Conservation (phyloP, 2,888 invertebrate species). For the Axea sp. region DNA sequence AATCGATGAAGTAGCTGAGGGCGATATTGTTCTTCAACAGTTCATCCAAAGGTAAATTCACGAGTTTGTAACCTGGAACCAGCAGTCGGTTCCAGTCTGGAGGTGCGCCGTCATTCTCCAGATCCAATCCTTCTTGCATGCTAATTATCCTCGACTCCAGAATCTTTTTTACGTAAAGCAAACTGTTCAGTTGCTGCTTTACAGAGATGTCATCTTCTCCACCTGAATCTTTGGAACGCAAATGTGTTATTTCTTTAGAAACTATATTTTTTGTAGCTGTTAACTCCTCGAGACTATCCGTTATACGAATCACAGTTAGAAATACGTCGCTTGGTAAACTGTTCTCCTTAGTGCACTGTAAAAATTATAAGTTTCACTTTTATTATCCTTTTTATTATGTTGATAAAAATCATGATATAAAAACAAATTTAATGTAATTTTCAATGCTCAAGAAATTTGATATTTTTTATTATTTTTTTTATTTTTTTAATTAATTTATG, state of each 20-base stretch:
- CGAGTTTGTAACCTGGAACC: slow-evolving; percentile 80
- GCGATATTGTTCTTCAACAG: slow-evolving; percentile 89
- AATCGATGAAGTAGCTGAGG: slow-evolving; percentile 88
- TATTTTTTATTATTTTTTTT: no score
- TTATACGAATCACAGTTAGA: slow-evolving; percentile 88
- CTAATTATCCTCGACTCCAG: slow-evolving; percentile 84
- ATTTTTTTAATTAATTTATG: no score
- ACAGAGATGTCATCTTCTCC: slow-evolving; percentile 90
- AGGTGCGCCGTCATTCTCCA: slow-evolving; percentile 77
- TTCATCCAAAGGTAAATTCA: slow-evolving; percentile 85
- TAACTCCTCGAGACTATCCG: slow-evolving; percentile 90
- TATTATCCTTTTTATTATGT: no score
- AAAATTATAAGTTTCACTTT: slow-evolving; percentile 64
- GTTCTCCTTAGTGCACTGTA: slow-evolving; percentile 88
- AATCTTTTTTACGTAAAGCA: slow-evolving; percentile 88
- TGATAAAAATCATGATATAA: no score
- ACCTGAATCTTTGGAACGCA: slow-evolving; percentile 91
- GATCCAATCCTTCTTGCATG: slow-evolving; percentile 80
- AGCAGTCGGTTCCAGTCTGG: slow-evolving; percentile 79
- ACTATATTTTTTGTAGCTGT: slow-evolving; percentile 89
- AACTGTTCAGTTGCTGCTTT: slow-evolving; percentile 91
- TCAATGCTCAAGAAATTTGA: no score
- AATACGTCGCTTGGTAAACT: slow-evolving; percentile 91
- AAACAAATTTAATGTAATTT: no score
- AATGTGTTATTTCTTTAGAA: slow-evolving; percentile 88